A percentile compares a stretch with the other conserved stretches of the same genome.
Evolutionary conservation across 2,888 invertebrate genomes (phyloP).

Genomic region (Laothoe populi): DNA sequence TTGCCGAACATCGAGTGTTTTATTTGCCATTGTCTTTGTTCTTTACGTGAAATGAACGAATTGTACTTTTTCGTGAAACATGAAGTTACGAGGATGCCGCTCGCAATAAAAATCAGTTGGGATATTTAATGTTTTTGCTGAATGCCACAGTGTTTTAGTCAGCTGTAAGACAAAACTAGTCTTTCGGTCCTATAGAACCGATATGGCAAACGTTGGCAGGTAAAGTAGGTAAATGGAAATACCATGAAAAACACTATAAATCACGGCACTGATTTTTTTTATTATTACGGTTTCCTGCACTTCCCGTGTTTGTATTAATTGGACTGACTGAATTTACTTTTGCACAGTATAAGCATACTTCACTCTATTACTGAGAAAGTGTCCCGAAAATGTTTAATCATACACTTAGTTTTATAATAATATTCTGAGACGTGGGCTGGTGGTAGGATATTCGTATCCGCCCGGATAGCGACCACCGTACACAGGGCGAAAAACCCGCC

Average conservation of each 20-base stretch:
- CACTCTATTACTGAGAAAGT: neutral
- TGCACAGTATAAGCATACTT: neutral
- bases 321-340: neutral
- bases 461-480: too few relatives aligned
- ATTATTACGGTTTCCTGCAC: slow-evolving; percentile 2
- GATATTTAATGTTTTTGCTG: slow-evolving; percentile 15
- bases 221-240: slow-evolving; percentile 25
- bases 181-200: slow-evolving; percentile 23
- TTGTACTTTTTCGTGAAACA: neutral
- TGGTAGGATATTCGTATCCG: too few relatives aligned
- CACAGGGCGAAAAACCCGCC: too few relatives aligned
- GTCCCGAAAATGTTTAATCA: too few relatives aligned
- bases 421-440: too few relatives aligned
- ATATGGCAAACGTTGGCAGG: slow-evolving; percentile 24
- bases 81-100: neutral
- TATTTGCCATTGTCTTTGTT: slow-evolving; percentile 32
- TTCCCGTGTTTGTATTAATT: slow-evolving; percentile 7
- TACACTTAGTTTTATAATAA: too few relatives aligned
- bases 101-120: neutral
- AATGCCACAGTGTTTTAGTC: slow-evolving; percentile 8
- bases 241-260: slow-evolving; percentile 12
- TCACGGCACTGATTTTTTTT: neutral
- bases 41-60: neutral
- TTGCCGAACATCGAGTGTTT: slow-evolving; percentile 9
- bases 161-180: slow-evolving; percentile 23